Conservation (phyloP, 1,140 invertebrate species). For the Neotoxoptera formosana region DNA sequence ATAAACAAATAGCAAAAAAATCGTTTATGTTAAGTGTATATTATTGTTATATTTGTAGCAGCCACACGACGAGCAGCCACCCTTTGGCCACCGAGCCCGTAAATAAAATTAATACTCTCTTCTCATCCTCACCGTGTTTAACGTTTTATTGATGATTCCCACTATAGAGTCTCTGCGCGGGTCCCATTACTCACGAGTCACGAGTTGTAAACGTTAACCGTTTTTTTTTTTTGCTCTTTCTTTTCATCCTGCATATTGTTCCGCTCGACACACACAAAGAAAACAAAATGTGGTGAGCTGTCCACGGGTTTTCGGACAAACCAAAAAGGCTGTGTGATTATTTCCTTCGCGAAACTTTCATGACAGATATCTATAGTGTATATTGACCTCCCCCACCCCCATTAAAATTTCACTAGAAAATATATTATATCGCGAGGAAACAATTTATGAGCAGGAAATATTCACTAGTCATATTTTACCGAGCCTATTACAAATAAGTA, state of each 20-base stretch:
- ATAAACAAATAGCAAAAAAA: background rate
- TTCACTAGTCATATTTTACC: background rate
- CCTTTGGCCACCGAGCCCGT: background rate
- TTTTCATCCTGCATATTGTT: background rate
- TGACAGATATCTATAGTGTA: background rate
- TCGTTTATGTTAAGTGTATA: background rate
- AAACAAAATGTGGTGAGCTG: background rate
- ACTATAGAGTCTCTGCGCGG: background rate
- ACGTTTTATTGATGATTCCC: constrained; percentile 41
- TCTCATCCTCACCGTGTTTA: background rate
- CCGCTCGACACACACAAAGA: background rate
- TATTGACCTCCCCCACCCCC: background rate
- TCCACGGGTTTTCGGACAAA: background rate
- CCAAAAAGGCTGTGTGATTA: background rate
- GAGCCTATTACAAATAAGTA: background rate
- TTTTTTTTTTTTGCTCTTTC: constrained; percentile 20
- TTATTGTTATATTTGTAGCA: background rate
- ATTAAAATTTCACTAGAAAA: background rate
- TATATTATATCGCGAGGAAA: background rate
- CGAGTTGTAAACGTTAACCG: background rate
- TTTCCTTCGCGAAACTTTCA: background rate
- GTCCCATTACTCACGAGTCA: constrained; percentile 19
- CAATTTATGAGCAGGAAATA: background rate
- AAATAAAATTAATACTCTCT: constrained; percentile 36
- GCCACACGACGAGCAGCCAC: background rate